These are phyloP conservation scores for Spermophilus dauricus DNA, from an alignment of 2,113 vertebrate genomes.

Conservation along the genomic window DNA sequence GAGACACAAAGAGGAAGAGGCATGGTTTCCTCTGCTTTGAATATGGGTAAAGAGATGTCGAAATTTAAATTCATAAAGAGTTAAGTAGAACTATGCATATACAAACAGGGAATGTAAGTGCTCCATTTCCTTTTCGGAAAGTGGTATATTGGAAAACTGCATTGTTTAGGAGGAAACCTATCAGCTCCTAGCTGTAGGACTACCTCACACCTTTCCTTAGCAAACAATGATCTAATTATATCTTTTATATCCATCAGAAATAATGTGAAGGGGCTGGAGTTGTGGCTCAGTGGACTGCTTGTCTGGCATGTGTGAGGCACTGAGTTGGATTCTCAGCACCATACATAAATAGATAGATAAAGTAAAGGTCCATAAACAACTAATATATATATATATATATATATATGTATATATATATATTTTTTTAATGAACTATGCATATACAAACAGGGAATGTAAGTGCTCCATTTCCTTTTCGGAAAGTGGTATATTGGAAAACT, in stretches of 20 bases:
- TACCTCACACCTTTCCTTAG: not conserved
- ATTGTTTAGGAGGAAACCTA: not conserved
- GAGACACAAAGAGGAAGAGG: not conserved
- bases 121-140: not conserved
- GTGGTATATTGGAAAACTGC: not conserved
- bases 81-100: not conserved
- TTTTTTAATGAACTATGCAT: too few relatives aligned
- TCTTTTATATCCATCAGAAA: not conserved
- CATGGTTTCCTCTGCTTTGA: not conserved
- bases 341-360: too few relatives aligned
- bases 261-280: not conserved
- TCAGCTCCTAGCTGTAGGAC: not conserved
- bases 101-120: not conserved
- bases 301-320: too few relatives aligned
- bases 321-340: too few relatives aligned
- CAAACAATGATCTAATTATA: not conserved
- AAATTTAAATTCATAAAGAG: not conserved
- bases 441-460: too few relatives aligned
- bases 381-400: too few relatives aligned
- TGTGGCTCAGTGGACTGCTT: too few relatives aligned
- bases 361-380: too few relatives aligned
- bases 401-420: too few relatives aligned
- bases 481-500: too few relatives aligned
- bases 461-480: too few relatives aligned
- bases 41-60: not conserved